Evolutionary conservation across 2,113 vertebrate genomes (phyloP).

Genomic region (Apteryx owenii): DNA sequence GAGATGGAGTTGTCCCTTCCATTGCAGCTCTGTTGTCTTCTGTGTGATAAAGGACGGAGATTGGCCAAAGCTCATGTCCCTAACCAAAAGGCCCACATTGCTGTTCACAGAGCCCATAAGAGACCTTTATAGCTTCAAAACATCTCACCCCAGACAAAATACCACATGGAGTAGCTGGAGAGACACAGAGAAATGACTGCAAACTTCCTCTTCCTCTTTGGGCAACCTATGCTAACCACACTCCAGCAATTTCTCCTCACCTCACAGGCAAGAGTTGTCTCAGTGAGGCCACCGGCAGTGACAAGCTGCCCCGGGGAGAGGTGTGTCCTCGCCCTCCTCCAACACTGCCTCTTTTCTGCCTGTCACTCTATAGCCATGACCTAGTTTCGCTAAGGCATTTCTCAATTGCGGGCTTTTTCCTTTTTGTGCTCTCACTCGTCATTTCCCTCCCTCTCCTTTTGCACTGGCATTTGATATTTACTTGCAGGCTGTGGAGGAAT

Average conservation of each 20-base stretch:
- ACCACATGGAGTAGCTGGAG: accelerated
- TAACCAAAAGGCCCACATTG: neutral
- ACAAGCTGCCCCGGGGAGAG: neutral
- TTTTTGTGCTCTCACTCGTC: neutral
- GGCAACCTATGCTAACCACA: neutral
- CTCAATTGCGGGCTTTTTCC: neutral
- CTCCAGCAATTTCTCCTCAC: neutral
- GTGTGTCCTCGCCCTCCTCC: accelerated
- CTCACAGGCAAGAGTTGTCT: neutral
- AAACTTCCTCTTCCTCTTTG: accelerated
- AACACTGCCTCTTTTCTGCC: neutral
- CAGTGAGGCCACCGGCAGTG: accelerated
- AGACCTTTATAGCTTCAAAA: neutral
- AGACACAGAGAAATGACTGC: accelerated
- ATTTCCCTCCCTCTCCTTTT: constrained; percentile 18
- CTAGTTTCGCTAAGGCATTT: constrained; percentile 35
- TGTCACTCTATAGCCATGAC: constrained; percentile 64
- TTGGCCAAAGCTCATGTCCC: neutral
- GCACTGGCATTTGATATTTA: constrained; percentile 26
- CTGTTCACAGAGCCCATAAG: neutral
- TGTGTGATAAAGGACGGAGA: neutral
- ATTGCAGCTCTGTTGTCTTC: neutral
- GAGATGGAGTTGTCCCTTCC: neutral
- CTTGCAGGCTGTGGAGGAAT: constrained; percentile 30
- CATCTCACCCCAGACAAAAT: neutral